Base-by-base conservation (phyloP, 1,140 invertebrate genomes). In the Drosophila ananassae region DNA sequence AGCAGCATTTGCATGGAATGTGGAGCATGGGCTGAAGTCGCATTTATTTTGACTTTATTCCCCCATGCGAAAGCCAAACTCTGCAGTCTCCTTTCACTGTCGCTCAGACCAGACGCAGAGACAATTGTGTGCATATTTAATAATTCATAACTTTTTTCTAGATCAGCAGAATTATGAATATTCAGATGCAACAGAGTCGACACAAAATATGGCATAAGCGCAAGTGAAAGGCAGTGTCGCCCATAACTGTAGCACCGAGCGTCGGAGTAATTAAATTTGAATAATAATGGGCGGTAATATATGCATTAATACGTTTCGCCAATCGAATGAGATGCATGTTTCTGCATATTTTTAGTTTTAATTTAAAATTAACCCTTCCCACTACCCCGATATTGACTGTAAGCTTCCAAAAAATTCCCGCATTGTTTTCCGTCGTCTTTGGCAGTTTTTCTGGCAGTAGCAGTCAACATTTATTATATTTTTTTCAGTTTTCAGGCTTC, bases 61-160 rank as follows among this genome's bases (percentile, higher is more conserved):
- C 56, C 24, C 17, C 12, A 25, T 57, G 76, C 64, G 58, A 72
- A 75, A 56, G 63, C 48, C 30, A 50, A 66, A 52, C 62, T 59
- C 28, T 39, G 10, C 54, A 41, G 17, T 30, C 60, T 55, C 32
- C 54, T n/a, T 47, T 61, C 48, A 46, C 46, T 62, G 47, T 62
- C 41, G 47, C 44, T 56, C 39, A 28, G 48, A 9, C 72, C 53
- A 69, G 60, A 74, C 71, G 39, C 52, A 60, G 50, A 78, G 51
- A 80, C 79, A 87, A 85, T 85, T 89, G 82, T 72, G 68, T 85
- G 75, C 82, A 79, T 87, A 85, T 85, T 89, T 82, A 81, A 85
- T 87, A 85, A 85, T 85, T 85, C 82, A 85, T 82, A 89, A 89
- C 83, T 75, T 71, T 71, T 63, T 58, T 85, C 51, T 77, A 59